These are phyloP conservation scores for Nebria ingens DNA, from an alignment of 1,140 invertebrate species.

Conservation along the genomic window DNA sequence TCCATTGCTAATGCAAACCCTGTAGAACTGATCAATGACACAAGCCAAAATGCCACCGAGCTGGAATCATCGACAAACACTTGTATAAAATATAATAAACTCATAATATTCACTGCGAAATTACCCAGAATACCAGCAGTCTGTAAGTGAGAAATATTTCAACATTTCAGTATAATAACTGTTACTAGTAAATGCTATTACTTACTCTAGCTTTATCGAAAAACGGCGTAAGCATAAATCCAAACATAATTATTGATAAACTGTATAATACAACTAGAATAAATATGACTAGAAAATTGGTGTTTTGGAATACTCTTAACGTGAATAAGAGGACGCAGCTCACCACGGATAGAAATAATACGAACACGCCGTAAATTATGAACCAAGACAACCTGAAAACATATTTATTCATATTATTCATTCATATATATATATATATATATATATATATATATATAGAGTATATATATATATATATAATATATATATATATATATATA, in stretches of 20 bases:
- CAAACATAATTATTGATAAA: slow-evolving; percentile 70
- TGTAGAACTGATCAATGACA: slow-evolving; percentile 70
- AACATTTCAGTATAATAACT: neutral
- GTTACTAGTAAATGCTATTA: neutral
- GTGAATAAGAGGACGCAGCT: slow-evolving; percentile 60
- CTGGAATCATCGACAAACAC: slow-evolving; percentile 57
- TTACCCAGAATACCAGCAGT: slow-evolving; percentile 70
- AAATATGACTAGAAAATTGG: slow-evolving; percentile 68
- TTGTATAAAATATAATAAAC: slow-evolving; percentile 68
- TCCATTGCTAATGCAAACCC: slow-evolving; percentile 75
- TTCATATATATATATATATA: no score
- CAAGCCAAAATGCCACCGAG: slow-evolving; percentile 57
- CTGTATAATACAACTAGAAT: slow-evolving; percentile 68
- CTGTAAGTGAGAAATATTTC: slow-evolving; percentile 36
- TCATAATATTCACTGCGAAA: slow-evolving; percentile 64
- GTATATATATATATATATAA: no score
- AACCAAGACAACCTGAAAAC: slow-evolving; percentile 69
- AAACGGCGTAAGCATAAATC: slow-evolving; percentile 76
- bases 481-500: no score
- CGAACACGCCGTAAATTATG: slow-evolving; percentile 64
- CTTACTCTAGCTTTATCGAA: slow-evolving; percentile 71
- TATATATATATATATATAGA: no score
- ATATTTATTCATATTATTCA: no score
- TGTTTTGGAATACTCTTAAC: slow-evolving; percentile 63
- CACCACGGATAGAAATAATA: slow-evolving; percentile 56